Conservation (phyloP, 2,797 vertebrate genomes). For the Brachymystax lenok region DNA sequence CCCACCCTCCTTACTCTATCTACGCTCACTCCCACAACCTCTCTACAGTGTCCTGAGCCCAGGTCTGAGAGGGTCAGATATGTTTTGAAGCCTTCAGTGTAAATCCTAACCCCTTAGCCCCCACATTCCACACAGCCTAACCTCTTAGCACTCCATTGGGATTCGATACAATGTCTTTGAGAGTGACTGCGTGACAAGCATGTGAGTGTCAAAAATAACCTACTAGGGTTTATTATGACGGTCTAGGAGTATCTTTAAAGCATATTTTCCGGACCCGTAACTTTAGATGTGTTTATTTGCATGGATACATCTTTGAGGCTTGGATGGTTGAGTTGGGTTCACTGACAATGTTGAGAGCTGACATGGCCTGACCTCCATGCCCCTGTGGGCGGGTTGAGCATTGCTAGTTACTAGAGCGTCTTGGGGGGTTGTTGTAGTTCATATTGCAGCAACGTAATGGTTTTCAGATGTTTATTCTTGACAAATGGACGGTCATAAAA, state of each 20-base stretch:
- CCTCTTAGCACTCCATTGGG: not conserved
- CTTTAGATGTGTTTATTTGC: not conserved
- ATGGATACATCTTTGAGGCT: not conserved
- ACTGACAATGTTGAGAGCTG: not conserved
- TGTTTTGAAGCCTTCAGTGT: not conserved
- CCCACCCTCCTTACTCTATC: no score
- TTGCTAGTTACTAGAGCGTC: not conserved
- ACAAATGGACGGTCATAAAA: not conserved
- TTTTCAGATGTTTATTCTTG: not conserved
- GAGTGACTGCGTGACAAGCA: not conserved
- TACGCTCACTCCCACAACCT: not conserved
- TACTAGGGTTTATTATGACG: not conserved
- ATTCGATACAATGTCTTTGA: not conserved
- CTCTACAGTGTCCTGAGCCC: not conserved
- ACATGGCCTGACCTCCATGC: not conserved
- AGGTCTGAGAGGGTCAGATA: not conserved
- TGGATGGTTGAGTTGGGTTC: not conserved
- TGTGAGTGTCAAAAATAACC: not conserved
- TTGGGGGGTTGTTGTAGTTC: not conserved
- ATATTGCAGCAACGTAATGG: not conserved
- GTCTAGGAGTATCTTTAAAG: not conserved
- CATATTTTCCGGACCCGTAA: not conserved
- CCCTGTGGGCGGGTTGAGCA: not conserved
- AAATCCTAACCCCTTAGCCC: conserved; percentile 1
- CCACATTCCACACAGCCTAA: not conserved